Conservation (phyloP, 2,797 vertebrate genomes). For the Gymnopithys bicolor region DNA sequence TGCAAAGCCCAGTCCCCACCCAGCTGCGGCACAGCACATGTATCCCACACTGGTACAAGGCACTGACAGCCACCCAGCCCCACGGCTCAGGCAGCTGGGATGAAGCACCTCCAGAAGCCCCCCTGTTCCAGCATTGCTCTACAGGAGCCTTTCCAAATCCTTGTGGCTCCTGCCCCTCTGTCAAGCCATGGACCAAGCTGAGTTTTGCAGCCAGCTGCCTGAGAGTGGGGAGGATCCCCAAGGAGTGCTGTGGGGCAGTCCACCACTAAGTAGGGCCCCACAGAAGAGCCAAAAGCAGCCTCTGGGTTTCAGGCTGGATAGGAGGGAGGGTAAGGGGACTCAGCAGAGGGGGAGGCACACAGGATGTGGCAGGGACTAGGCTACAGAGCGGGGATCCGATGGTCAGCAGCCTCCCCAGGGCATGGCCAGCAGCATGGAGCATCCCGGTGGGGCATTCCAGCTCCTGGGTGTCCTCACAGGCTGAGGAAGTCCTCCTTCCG, state of each 20-base stretch:
- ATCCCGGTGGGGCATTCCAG: neutral
- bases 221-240: neutral
- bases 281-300: neutral
- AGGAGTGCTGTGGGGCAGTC: neutral
- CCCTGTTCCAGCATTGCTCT: neutral
- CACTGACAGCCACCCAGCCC: rapidly evolving
- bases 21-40: neutral
- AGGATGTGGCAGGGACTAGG: neutral
- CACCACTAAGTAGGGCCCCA: neutral
- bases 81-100: rapidly evolving
- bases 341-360: rapidly evolving
- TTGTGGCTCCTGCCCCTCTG: neutral
- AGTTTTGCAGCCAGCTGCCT: neutral
- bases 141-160: neutral
- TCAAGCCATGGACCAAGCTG: neutral
- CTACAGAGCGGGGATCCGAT: neutral
- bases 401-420: neutral
- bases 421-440: neutral
- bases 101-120: neutral
- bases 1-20: neutral
- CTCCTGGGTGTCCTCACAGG: constrained; percentile 59
- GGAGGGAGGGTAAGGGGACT: neutral
- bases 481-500: constrained; percentile 82
- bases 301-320: neutral
- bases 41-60: neutral